Evolutionary conservation across 2,888 invertebrate genomes (phyloP).

Genomic region (Aleiodes leptofemur): DNA sequence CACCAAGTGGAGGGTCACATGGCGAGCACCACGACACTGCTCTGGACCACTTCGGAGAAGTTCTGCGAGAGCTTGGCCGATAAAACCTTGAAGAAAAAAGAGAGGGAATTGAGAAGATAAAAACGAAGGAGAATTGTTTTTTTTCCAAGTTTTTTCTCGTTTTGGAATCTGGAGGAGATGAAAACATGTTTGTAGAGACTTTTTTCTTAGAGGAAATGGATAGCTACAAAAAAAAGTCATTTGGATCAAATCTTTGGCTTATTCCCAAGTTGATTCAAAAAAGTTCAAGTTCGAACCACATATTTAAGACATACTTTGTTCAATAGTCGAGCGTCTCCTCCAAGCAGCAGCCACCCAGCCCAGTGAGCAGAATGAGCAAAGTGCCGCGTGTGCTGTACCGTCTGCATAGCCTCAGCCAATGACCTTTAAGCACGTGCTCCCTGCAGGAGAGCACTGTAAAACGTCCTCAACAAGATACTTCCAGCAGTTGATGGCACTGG

Average conservation of each 20-base stretch:
- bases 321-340: slow-evolving; percentile 92
- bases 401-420: slow-evolving; percentile 94
- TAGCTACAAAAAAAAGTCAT: too few relatives aligned
- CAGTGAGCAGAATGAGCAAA: slow-evolving; percentile 97
- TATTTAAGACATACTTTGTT: slow-evolving; percentile 80
- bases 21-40: slow-evolving; percentile 92
- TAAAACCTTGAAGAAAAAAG: slow-evolving; percentile 79
- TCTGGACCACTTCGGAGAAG: slow-evolving; percentile 88
- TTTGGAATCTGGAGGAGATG: too few relatives aligned
- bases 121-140: too few relatives aligned
- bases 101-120: not conserved
- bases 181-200: too few relatives aligned
- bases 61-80: slow-evolving; percentile 95
- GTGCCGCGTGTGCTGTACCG: slow-evolving; percentile 95
- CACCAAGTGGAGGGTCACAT: slow-evolving; percentile 94
- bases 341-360: slow-evolving; percentile 94
- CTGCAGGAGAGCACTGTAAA: slow-evolving; percentile 93
- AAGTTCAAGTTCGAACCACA: too few relatives aligned
- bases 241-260: too few relatives aligned
- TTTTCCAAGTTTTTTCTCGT: too few relatives aligned
- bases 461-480: slow-evolving; percentile 90
- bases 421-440: slow-evolving; percentile 90
- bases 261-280: too few relatives aligned
- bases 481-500: slow-evolving; percentile 97
- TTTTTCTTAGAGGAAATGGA: too few relatives aligned